Evolutionary conservation across 2,797 vertebrate genomes (phyloP).

Genomic region (Phalanger gymnotis): DNA sequence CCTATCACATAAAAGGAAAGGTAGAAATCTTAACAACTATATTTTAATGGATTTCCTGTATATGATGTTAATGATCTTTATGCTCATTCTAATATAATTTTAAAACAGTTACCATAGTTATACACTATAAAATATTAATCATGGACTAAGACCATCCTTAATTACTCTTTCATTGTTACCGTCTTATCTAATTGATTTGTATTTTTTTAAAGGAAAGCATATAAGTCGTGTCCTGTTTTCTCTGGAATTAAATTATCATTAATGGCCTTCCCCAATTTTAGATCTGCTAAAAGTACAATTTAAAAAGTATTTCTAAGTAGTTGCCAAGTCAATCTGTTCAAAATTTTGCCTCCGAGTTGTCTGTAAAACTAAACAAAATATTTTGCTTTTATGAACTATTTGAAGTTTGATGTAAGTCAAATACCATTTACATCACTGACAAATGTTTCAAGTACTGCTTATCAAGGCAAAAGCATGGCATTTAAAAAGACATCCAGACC

Average conservation of each 20-base stretch:
- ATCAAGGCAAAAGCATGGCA: neutral
- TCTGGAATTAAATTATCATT: slow-evolving; percentile 2
- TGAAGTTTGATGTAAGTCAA: slow-evolving; percentile 12
- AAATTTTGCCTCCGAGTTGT: neutral
- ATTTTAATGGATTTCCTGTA: slow-evolving; percentile 65
- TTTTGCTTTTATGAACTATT: neutral
- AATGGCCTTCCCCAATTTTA: neutral
- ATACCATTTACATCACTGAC: slow-evolving; percentile 7
- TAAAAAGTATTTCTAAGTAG: neutral
- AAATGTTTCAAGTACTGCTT: neutral
- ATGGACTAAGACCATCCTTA: slow-evolving; percentile 36
- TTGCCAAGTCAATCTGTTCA: neutral
- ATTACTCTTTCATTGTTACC: slow-evolving; percentile 3
- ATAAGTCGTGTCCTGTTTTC: neutral
- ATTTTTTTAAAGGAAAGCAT: neutral
- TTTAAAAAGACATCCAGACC: neutral
- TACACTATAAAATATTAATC: slow-evolving; percentile 26
- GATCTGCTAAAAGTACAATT: slow-evolving; percentile 15
- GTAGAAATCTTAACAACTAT: slow-evolving; percentile 72
- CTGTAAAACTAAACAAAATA: neutral
- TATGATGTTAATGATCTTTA: slow-evolving; percentile 57
- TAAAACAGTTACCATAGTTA: slow-evolving; percentile 27
- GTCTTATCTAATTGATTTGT: slow-evolving; percentile 15
- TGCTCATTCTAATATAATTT: slow-evolving; percentile 59
- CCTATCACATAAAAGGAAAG: slow-evolving; percentile 81